Conservation (phyloP, 2,888 invertebrate genomes). For the Limulus polyphemus region DNA sequence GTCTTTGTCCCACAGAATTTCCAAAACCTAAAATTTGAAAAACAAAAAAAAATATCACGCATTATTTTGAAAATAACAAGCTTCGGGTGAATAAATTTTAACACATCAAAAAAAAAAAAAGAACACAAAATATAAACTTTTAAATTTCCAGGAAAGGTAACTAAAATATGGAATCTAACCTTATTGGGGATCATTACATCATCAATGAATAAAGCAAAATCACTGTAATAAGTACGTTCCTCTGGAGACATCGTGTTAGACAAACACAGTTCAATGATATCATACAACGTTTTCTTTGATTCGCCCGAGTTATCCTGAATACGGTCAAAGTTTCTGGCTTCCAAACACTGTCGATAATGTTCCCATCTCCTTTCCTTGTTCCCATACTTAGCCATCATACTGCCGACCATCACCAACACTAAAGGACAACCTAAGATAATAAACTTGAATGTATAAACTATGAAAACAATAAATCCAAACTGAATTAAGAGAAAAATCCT, state of each 20-base stretch:
- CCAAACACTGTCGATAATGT: constrained; percentile 46
- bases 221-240: constrained; percentile 44
- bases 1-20: constrained; percentile 42
- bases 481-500: too few relatives aligned
- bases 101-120: constrained; percentile 7
- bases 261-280: constrained; percentile 49
- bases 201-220: constrained; percentile 53
- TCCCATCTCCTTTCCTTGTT: constrained; percentile 48
- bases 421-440: constrained; percentile 43
- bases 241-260: constrained; percentile 39
- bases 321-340: constrained; percentile 36
- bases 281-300: constrained; percentile 37
- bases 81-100: too few relatives aligned
- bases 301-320: constrained; percentile 18
- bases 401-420: constrained; percentile 52
- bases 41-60: neutral
- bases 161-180: constrained; percentile 35
- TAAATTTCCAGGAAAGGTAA: constrained; percentile 1
- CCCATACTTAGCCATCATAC: constrained; percentile 45
- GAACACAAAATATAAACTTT: constrained; percentile 4
- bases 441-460: neutral
- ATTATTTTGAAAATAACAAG: neutral
- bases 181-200: constrained; percentile 53
- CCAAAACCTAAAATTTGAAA: constrained; percentile 36
- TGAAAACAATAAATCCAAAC: too few relatives aligned